These are phyloP conservation scores for Arnoldichthys spilopterus DNA, from an alignment of 2,797 vertebrate genomes.

Conservation along the genomic window DNA sequence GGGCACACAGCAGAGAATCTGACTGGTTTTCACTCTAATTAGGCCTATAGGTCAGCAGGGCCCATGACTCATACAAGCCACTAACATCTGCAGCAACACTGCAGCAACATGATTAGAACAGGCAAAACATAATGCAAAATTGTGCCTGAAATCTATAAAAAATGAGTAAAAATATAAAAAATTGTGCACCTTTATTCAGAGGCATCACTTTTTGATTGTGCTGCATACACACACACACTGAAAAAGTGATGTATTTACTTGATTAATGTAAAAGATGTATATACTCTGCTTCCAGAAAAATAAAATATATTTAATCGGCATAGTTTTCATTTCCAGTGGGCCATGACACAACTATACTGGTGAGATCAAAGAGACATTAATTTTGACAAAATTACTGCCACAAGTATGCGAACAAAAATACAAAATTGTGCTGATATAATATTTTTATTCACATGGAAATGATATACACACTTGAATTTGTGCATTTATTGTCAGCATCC, in stretches of 20 bases:
- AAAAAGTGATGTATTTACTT: neutral
- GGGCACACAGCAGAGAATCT: constrained; percentile 60
- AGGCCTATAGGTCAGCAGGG: constrained; percentile 1
- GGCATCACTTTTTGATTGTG: neutral
- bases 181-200: neutral
- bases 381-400: neutral
- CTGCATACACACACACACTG: neutral
- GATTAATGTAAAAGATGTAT: too few species aligned
- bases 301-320: neutral
- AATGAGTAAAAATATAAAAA: neutral
- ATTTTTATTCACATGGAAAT: neutral
- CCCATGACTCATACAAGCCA: constrained; percentile 13
- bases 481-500: neutral
- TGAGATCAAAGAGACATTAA: neutral
- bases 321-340: neutral
- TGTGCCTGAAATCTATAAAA: neutral
- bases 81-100: neutral
- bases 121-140: neutral
- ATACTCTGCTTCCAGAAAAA: neutral
- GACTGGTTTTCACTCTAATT: constrained; percentile 59
- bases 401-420: neutral
- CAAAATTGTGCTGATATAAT: neutral
- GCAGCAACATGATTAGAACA: neutral
- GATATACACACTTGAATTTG: neutral
- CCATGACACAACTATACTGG: neutral